Evolutionary conservation across 2,113 vertebrate species (phyloP), one percentile per base, ranked within the genome.

Genomic region (Myrmecophaga tridactyla): DNA sequence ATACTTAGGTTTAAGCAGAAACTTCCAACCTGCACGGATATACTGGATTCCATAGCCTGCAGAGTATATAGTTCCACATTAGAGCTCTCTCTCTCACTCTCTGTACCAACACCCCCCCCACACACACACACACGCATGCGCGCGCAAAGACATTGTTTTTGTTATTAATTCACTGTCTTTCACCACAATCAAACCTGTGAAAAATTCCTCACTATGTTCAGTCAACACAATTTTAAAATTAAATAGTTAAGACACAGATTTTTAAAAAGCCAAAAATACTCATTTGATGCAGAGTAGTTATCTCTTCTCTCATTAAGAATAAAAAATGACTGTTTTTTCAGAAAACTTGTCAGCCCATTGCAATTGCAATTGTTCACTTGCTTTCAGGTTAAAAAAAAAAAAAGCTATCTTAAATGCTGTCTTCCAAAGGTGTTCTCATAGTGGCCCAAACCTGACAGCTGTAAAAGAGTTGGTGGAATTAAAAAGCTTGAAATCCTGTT

Each of bases 131-230:
- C 10, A 48, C 3, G 7, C 34, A 11, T 1, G 27, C 3, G 7
- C 34, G 9, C 2, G 27, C 48, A 21, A 10, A 48, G 0, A 0
- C 18, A 2, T 14, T 39, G 29, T 46, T 69, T 98, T 98, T 94
- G 97, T 98, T 96, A 94, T 91, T 97, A 81, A 97, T 89, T 18
- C 97, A 96, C 9, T 98, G 98, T 98, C 98, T 98, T 97, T 97
- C 98, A 97, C 97, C 97, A 97, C 96, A 98, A 93, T 98, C 98
- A 56, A 97, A 98, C 87, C 98, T 98, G 70, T 96, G 95, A 60
- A 48, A 63, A 41, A 4, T 3, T 20, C 72, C 7, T 77, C 4
- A 20, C 0, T 34, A 60, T 23, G 46, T 62, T 97, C 72, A 10
- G 46, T 82, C 90, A 95, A 21, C 0, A 62, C 70, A 41, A 31